Base-by-base conservation (phyloP, 2,888 invertebrate species). In the Caenorhabditis panamensis region DNA sequence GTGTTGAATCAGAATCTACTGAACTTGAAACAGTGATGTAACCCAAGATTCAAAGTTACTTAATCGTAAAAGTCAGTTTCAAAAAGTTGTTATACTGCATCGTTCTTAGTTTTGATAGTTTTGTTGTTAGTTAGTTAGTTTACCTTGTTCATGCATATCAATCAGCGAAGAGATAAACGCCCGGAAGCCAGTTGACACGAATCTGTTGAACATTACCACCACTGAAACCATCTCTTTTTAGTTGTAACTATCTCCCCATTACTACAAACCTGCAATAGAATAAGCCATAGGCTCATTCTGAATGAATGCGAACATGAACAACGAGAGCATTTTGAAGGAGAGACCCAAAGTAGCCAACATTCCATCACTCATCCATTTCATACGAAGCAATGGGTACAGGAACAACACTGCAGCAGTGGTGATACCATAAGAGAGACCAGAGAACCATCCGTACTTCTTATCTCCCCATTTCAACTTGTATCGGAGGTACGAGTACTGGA, bases 171-270 rank as follows among this genome's bases (percentile, higher is more conserved):
- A 91, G 44, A 89, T 84, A 59, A 90, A 85, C 4, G 92, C 89
- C 9, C 92, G 87, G 47, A 91, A 82, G 16, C 91, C 91, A 20
- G 91, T 91, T 4, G 91, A 87, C 13, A 91, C 88, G 81, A 92
- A 91, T 4, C 92, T 89, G 77, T 89, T 89, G 54, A 91, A 87
- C 80, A 90, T 88, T 3, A 90, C 88, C 5, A 90, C 76, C 0
- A 90, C 84, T 72, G 88, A 82, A 73, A 89, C 2, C 1, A 24
- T 24, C 8, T 5, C 31, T 31, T 31, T 31, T 28, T 31, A 1
- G 20, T 11, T 18, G 59, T 18, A 36, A 16, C 18, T 2, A 18
- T 16, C 1, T 8, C 53, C 28, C 16, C 18, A 6, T 13, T 41
- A n/a, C n/a, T 44, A 47, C n/a, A 13, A 71, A 84, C 84, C 81